Evolutionary conservation across 35 echinoderm and acorn worm genomes (phyloP), one percentile per base, ranked within the genome.

Genomic region (Patiria miniata): DNA sequence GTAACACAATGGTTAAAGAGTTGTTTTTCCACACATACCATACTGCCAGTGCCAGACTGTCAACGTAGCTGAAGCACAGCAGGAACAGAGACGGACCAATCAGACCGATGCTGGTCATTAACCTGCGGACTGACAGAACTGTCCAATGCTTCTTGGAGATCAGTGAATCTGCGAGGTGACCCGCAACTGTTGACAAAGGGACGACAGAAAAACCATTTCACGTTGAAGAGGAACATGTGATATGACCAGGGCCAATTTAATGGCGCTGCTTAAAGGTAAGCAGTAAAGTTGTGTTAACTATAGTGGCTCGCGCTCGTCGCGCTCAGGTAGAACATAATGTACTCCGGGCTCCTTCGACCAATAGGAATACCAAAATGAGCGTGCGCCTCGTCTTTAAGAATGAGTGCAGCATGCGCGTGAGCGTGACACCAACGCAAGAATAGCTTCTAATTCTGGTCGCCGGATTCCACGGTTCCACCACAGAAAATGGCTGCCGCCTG

Each of bases 61-160:
- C 87, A 8, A 97, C 91, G 47, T 83, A 90, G 36, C 95, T 68
- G 76, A 97, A 97, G 21, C 89, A 81, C 37, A 97, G 52, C 26
- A 97, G 52, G 79, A 97, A 97, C 21, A 97, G 51, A 0, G 95
- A 91, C 30, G 95, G 95, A 8, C 95, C 95, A 81, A 97, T 53
- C 8, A 97, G 80, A 34, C 95, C 95, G 10, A 97, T 97, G 47
- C 83, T 86, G 10, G 95, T 97, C 95, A 97, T 97, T 8, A 97
- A 36, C 65, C 95, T 56, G 28, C 95, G 60, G 15, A 97, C 95
- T 37, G 95, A 97, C 17, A 97, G 60, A 19, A 93, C 88, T 5
- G 95, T 97, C 95, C 95, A 97, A 38, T 87, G 85, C 54, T 89
- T 93, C 79, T 93, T 93, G 39, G 91, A 73, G 14, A 97, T 97